phyloP scores from a whole-genome alignment of 2,888 invertebrate species.

The Drosophila peninsularis region DNA sequence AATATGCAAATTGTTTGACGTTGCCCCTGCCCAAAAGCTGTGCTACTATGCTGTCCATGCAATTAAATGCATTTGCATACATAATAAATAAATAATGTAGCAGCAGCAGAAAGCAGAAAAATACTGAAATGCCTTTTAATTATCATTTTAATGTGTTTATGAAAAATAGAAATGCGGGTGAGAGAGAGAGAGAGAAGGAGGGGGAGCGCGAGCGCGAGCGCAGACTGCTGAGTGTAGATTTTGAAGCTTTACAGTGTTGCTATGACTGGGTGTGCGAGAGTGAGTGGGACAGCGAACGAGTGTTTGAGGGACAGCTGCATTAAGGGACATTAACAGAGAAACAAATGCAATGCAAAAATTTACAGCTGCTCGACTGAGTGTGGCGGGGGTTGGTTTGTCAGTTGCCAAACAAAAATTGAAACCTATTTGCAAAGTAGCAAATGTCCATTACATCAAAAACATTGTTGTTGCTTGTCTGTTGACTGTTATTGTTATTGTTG shows the following conservation, averaged over 20 bases:
- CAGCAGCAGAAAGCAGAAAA: slow-evolving; percentile 44
- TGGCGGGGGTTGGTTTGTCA: slow-evolving; percentile 37
- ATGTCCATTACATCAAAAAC: slow-evolving; percentile 61
- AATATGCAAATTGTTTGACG: slow-evolving; percentile 80
- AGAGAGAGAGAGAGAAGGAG: not conserved
- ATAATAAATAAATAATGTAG: slow-evolving; percentile 80
- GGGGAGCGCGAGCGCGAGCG: not conserved
- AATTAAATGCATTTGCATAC: slow-evolving; percentile 83
- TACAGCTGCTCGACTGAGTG: slow-evolving; percentile 41
- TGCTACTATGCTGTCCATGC: slow-evolving; percentile 52
- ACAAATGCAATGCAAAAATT: slow-evolving; percentile 28
- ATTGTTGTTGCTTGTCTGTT: slow-evolving; percentile 40
- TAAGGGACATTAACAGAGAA: slow-evolving; percentile 28
- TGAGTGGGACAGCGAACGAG: slow-evolving; percentile 2
- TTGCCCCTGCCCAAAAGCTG: slow-evolving; percentile 22
- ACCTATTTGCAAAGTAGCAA: slow-evolving; percentile 43
- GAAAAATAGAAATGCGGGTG: slow-evolving; percentile 70
- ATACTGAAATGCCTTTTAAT: slow-evolving; percentile 71
- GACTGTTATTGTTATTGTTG: slow-evolving; percentile 48
- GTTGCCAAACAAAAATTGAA: slow-evolving; percentile 22
- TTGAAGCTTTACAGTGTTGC: slow-evolving; percentile 6
- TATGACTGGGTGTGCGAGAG: not conserved
- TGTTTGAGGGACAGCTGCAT: slow-evolving; percentile 63
- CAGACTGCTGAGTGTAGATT: not conserved
- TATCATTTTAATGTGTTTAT: slow-evolving; percentile 82